phyloP scores from a whole-genome alignment of 2,113 vertebrate species.

The Propithecus coquereli region DNA sequence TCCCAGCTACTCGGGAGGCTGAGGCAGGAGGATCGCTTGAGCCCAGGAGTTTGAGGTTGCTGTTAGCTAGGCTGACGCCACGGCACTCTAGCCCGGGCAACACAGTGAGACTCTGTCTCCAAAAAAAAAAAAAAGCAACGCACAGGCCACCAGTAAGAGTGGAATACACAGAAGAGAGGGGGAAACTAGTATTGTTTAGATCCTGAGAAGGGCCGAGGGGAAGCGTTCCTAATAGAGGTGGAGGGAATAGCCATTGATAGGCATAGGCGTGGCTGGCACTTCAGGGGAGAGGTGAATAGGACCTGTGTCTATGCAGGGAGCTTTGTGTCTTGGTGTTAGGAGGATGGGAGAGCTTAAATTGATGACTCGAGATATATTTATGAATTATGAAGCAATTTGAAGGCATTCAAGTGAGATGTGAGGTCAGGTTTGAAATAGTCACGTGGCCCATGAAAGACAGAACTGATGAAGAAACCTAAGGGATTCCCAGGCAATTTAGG shows the following conservation, averaged over 20 bases:
- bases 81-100: too few species aligned
- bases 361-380: not conserved
- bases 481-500: not conserved
- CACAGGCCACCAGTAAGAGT: not conserved
- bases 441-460: not conserved
- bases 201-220: not conserved
- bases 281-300: not conserved
- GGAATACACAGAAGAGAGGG: not conserved
- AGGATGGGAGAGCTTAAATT: not conserved
- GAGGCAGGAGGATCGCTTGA: too few species aligned
- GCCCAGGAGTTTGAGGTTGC: too few species aligned
- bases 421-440: not conserved
- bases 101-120: too few species aligned
- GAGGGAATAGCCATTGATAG: not conserved
- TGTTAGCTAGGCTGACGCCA: too few species aligned
- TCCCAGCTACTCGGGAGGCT: too few species aligned
- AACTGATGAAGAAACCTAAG: not conserved
- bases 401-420: not conserved
- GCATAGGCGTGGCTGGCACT: not conserved
- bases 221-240: not conserved
- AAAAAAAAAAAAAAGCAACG: too few species aligned
- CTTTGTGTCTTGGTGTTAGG: not conserved
- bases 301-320: not conserved
- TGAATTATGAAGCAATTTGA: not conserved
- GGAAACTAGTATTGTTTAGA: not conserved